Conservation (phyloP, 2,888 invertebrate species). For the Zaprionus lineosus region DNA sequence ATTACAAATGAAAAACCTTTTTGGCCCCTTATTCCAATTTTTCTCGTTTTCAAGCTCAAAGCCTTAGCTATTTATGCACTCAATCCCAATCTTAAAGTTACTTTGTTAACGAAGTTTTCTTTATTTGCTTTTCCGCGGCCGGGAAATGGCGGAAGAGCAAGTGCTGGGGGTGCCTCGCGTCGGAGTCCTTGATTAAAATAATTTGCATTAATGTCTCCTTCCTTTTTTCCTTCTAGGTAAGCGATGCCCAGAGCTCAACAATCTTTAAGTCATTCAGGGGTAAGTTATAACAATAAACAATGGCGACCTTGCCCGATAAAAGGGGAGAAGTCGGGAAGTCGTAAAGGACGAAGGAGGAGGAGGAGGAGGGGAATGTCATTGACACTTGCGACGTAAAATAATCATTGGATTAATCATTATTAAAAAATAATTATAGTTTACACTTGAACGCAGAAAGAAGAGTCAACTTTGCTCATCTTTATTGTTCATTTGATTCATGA, state of each 20-base stretch:
- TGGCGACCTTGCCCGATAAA: too few relatives aligned
- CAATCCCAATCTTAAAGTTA: constrained; percentile 24
- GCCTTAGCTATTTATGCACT: constrained; percentile 18
- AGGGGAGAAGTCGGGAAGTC: too few relatives aligned
- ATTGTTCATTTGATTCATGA: too few relatives aligned
- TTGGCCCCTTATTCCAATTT: neutral
- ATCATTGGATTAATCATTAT: too few relatives aligned
- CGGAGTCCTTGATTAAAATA: constrained; percentile 20
- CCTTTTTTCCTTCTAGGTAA: constrained; percentile 21
- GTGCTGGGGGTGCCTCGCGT: constrained; percentile 3
- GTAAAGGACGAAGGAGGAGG: too few relatives aligned
- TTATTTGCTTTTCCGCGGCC: neutral
- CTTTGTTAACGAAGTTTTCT: constrained; percentile 16
- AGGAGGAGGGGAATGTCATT: too few relatives aligned
- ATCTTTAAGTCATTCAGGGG: neutral
- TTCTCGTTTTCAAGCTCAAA: neutral
- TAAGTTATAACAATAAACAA: neutral
- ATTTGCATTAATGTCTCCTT: constrained; percentile 21
- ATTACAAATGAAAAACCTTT: constrained; percentile 20
- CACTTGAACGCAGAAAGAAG: too few relatives aligned
- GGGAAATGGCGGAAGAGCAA: too few relatives aligned
- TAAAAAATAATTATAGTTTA: too few relatives aligned
- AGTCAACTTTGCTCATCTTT: too few relatives aligned
- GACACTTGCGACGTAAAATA: too few relatives aligned
- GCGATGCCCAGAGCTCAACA: neutral